Conservation (phyloP, 1,140 invertebrate genomes). For the Epicauta chinensis region DNA sequence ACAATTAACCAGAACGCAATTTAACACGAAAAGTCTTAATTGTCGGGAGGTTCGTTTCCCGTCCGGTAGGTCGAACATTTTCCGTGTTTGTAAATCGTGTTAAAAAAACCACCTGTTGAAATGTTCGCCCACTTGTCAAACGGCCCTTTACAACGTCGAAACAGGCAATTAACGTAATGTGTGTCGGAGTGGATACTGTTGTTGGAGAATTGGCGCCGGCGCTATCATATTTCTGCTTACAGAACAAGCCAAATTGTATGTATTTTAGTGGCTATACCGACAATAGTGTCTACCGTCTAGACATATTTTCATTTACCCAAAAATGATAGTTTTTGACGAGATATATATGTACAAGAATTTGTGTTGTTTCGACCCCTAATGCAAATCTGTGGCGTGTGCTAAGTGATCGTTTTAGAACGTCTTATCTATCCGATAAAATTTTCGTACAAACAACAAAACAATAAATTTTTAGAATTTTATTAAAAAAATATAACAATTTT, state of each 20-base stretch:
- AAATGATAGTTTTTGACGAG: no score
- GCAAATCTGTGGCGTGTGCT: no score
- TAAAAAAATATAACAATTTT: background rate
- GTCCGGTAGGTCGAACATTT: no score
- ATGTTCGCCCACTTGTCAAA: slow-evolving; percentile 12
- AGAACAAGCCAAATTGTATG: slow-evolving; percentile 9
- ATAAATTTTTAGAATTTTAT: background rate
- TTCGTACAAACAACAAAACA: background rate
- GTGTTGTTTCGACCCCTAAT: no score
- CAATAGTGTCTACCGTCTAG: slow-evolving; percentile 4
- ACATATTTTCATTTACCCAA: slow-evolving; percentile 1
- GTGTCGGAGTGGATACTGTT: slow-evolving; percentile 1
- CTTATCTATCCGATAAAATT: no score
- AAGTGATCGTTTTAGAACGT: no score
- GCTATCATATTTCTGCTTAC: slow-evolving; percentile 10
- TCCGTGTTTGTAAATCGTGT: no score
- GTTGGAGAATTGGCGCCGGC: slow-evolving; percentile 12
- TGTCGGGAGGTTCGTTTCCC: no score
- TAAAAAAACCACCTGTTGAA: no score
- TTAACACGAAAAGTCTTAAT: no score
- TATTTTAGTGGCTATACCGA: slow-evolving; percentile 2
- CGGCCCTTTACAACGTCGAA: slow-evolving; percentile 13
- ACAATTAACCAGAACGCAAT: no score
- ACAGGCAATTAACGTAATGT: slow-evolving; percentile 25
- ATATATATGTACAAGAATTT: no score